Conservation (phyloP, 2,888 invertebrate species). For the Seira musarum region DNA sequence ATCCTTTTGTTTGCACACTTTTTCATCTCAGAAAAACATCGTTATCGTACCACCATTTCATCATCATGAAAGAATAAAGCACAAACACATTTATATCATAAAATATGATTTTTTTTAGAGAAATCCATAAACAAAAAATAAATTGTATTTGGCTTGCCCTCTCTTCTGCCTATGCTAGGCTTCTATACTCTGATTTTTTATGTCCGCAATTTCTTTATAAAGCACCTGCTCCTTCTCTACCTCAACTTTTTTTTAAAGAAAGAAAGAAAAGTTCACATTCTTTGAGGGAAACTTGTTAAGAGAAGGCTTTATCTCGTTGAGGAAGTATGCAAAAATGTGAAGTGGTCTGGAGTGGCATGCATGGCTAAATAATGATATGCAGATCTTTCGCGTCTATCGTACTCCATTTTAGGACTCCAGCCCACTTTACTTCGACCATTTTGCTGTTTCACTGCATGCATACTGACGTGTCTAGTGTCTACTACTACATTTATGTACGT, state of each 20-base stretch:
- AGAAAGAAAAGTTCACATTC: background rate
- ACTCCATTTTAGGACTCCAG: background rate
- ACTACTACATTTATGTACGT: too few species aligned
- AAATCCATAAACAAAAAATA: too few species aligned
- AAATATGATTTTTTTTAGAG: background rate
- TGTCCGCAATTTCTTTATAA: background rate
- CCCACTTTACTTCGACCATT: too few species aligned
- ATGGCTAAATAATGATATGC: slow-evolving; percentile 8
- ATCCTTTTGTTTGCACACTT: too few species aligned
- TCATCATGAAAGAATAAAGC: background rate
- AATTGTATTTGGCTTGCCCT: too few species aligned
- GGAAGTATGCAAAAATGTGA: background rate
- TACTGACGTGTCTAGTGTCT: too few species aligned
- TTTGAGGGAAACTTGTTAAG: background rate
- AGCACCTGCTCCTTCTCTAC: background rate
- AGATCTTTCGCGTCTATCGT: background rate
- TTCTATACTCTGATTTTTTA: too few species aligned
- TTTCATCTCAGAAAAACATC: too few species aligned
- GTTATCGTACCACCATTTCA: too few species aligned
- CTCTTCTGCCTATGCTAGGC: too few species aligned
- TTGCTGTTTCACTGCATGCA: background rate
- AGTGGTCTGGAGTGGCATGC: background rate
- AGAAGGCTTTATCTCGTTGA: background rate
- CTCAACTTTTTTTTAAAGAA: background rate
- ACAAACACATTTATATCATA: background rate